Base-by-base conservation (phyloP, 2,113 vertebrate species). In the Panthera tigris region DNA sequence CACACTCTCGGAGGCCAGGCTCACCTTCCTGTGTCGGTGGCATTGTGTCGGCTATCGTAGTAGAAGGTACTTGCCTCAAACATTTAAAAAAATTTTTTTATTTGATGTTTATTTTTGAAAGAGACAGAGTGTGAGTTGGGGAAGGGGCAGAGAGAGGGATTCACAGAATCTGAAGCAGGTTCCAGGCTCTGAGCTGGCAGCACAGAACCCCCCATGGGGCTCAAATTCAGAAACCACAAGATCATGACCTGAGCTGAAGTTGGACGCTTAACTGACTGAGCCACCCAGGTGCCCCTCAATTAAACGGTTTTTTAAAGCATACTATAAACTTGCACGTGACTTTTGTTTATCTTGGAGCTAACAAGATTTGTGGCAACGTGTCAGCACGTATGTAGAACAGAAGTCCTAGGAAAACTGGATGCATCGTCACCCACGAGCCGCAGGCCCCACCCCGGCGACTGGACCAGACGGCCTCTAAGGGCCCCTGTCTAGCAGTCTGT, bases 291-390 rank as follows among this genome's bases (percentile, higher is more conserved):
- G 57, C 57, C 57, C 8, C 57, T 61, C 74, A 10, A 48, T 45
- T 41, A 76, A 86, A 57, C 52, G 31, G 21, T 45, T 76, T 29
- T 65, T 65, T 65, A 29, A 48, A 89, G 41, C 15, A 31, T 16
- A 19, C 45, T 23, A 9, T 65, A 52, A 52, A 45, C 36, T 23
- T 73, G 48, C 66, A 39, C 41, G 41, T 0, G 0, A 33, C 48
- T 69, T 89, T 95, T 63, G 82, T 95, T 96, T 88, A 27, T 84
- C 74, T 91, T 87, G 86, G 92, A 69, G 25, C 71, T 73, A 65
- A 61, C 41, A 33, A 61, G 27, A 52, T 80, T 50, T 33, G 39
- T 50, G 85, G 83, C 48, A 48, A n/a, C 36, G 12, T 4, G 31
- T 66, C 89, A 55, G 86, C 55, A 39, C 10, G 27, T 50, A 50